Base-by-base conservation (phyloP, 1,140 invertebrate genomes). In the Lethocerus indicus region DNA sequence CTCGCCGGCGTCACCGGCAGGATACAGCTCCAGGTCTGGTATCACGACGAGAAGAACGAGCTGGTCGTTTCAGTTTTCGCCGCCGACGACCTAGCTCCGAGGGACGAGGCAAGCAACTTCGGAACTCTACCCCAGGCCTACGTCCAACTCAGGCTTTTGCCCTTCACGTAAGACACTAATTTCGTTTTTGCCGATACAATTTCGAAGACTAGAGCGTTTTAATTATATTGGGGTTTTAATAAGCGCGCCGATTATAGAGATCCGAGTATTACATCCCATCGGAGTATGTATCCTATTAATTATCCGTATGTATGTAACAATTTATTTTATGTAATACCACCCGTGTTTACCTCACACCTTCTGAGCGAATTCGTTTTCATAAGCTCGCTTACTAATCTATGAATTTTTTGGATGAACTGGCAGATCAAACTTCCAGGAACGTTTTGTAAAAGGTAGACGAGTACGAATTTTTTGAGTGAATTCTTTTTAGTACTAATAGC, bases 1-100 rank as follows among this genome's bases (percentile, higher is more conserved):
- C n/a, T n/a, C n/a, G n/a, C n/a, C n/a, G n/a, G n/a, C 57, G 78
- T 86, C 49, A 78, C 73, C 25, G 81, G 81, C 18, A 71, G 85
- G 18, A 74, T 87, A 20, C 85, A 88, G 65, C 74, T 90, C 52
- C 84, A 88, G 65, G 78, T 89, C 18, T 87, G 81, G 77, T 89
- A 87, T 64, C 80, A 87, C 58, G 73, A 77, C 20, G 84, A 87
- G 56, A 71, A 83, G 28, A 77, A 74, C 53, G 85, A 87, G 58
- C 65, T 88, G 51, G 80, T 87, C 1, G 81, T 88, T 7, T 81
- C 83, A 3, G 73, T 90, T 24, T 73, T 88, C 60, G 84, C 83
- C 3, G 86, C 78, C 6, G 83, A 88, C 57, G 84, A 87, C 64
- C 69, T 90, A 52, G 80, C 82, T 29, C 60, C 73, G 0, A 69